Base-by-base conservation (phyloP, 2,113 vertebrate genomes). In the Barnardius zonarius region DNA sequence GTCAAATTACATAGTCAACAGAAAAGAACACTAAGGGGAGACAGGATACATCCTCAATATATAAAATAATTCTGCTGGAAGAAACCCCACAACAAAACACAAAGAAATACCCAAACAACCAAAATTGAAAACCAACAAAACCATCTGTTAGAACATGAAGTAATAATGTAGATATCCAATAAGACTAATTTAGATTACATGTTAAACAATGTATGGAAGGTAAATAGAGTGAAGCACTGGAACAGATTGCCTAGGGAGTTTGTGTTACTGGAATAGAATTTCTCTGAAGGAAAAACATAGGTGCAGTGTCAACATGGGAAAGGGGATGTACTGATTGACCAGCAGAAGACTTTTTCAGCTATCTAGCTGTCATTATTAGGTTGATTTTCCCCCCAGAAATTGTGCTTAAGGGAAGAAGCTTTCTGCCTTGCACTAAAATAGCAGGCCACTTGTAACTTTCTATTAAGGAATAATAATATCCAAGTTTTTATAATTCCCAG, bases 381-480 rank as follows among this genome's bases (percentile, higher is more conserved):
- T 33, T 43, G 35, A 23, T 70, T 83, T 19, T 7, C 6, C 13
- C 10, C 4, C 4, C 0, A 1, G 19, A 67, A 44, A 24, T 6
- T 14, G 22, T 41, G 6, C 19, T 48, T 35, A 30, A 20, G 30
- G 43, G 23, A 41, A 48, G 23, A 48, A 51, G 14, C 11, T 24
- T 61, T 52, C 54, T 75, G 62, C 62, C 57, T 69, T 48, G 18
- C 37, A 8, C 30, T 59, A 7, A 52, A 74, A 27, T 5, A 75
- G 10, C 11, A 43, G 22, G 3, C 20, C 5, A 11, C 4, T 43
- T 48, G 10, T 18, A 31, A 33, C 28, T 77, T 67, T 44, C 8
- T 61, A 0, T 49, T 44, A 11, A 35, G 62, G 17, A 77, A n/a
- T 1, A 67, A 25, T 19, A 41, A 2, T 51, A 35, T 51, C 10